Conservation (phyloP, 2,797 vertebrate species). For the Gymnocypris eckloni region DNA sequence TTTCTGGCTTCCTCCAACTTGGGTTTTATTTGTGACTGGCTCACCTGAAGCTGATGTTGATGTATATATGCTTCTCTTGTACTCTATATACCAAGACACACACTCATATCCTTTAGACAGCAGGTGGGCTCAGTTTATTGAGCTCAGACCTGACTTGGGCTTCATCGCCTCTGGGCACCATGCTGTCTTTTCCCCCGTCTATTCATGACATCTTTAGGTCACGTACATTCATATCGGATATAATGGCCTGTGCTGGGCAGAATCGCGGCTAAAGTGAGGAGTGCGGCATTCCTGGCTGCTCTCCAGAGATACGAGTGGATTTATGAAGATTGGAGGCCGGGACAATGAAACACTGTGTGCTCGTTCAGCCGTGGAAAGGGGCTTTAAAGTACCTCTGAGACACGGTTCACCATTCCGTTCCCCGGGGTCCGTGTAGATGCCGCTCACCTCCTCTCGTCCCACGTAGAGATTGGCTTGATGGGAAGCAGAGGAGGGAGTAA, state of each 20-base stretch:
- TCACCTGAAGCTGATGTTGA: conserved; percentile 4
- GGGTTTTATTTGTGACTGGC: not conserved
- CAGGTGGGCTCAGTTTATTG: conserved; percentile 44
- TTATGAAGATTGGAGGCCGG: conserved; percentile 54
- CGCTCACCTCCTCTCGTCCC: conserved; percentile 1
- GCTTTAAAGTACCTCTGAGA: conserved; percentile 61
- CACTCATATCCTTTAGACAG: conserved; percentile 41
- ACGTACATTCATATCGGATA: conserved; percentile 40
- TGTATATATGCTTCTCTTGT: not conserved
- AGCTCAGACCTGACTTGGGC: conserved; percentile 19
- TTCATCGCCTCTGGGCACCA: conserved; percentile 30
- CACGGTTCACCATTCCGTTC: conserved; percentile 44
- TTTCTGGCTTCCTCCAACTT: not conserved
- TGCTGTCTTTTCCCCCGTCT: conserved; percentile 3
- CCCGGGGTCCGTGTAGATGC: conserved; percentile 24
- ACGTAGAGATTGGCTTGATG: conserved; percentile 19
- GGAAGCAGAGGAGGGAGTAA: conserved; percentile 49
- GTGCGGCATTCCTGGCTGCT: conserved; percentile 56
- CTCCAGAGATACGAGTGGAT: conserved; percentile 64
- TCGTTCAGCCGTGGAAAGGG: conserved; percentile 55
- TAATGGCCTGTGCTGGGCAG: conserved; percentile 36
- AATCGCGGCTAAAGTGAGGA: conserved; percentile 39
- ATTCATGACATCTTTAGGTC: conserved; percentile 37
- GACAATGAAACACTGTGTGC: conserved; percentile 57
- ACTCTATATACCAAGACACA: conserved; percentile 40